Evolutionary conservation across 1,140 invertebrate species (phyloP), one percentile per base, ranked within the genome.

Genomic region (Apocrypta bakeri): DNA sequence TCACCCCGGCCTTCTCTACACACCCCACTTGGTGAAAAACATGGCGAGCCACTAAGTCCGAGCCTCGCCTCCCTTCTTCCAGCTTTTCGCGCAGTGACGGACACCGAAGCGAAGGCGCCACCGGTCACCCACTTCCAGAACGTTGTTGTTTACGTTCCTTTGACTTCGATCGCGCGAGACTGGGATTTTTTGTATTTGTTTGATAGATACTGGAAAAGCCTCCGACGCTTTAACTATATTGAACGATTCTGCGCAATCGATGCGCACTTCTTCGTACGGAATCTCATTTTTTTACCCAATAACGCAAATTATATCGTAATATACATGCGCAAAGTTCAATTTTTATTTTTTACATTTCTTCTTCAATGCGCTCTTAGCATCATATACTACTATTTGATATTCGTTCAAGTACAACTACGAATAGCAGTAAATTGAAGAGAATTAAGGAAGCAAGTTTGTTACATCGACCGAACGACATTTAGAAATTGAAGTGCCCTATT

Each of bases 21-120:
- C 91, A 92, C 90, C 90, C 90, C 90, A 91, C 89, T 91, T 89
- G 88, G 87, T 90, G 88, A 91, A 91, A 92, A 92, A 92, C 90
- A 92, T 92, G 91, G 91, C 90, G 90, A 87, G 89, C 88, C 90
- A 90, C 90, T 89, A 85, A 88, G 84, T 64, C 72, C 80, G 83
- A 86, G 84, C 84, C 85, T 86, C 77, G 82, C 76, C 86, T 83
- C 85, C 88, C 85, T 86, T 86, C 86, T 87, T 86, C 84, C 84
- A 75, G 71, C 78, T 83, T 56, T 79, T 72, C 68, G 48, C 8
- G 0, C 81, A 82, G 74, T 77, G 8, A 3, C 81, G 69, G 75
- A 12, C 64, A n/a, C 27, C 8, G 6, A 17, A 17, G 56, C 61
- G 21, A 31, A 21, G n/a, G 56, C 56, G 29, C 56, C 61, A 27